Evolutionary conservation across 2,113 vertebrate species (phyloP), one percentile per base, ranked within the genome.

Genomic region (Sarotherodon lohbergeri): DNA sequence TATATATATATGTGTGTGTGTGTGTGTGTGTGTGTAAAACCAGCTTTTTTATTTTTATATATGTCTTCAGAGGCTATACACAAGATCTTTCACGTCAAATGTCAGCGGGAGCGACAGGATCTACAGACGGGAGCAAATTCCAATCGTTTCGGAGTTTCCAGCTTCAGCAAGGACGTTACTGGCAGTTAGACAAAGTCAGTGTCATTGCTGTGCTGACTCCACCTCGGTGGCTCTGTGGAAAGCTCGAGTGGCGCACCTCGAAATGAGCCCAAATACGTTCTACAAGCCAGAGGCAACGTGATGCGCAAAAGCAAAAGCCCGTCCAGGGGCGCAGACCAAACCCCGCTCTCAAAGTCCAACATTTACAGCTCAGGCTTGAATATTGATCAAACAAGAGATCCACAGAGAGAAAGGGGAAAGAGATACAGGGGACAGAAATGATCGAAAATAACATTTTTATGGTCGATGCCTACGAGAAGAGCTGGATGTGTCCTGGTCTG

Each of bases 201-300:
- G 78, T 79, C 87, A 71, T 36, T 81, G 82, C 63, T 59, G 86
- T 8, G 54, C 80, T 46, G 66, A 81, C 92, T 93, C 84, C 87
- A 92, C 85, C 89, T 92, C 80, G 29, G 17, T 11, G 85, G 59
- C 59, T 66, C 63, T 85, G 59, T 71, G 80, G 59, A 81, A 48
- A 88, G 84, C 84, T 86, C 55, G 43, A 85, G 87, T 56, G 86
- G 88, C 88, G 89, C 86, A 89, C 80, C 84, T 88, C 73, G 43
- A 87, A 90, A 87, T 55, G 2, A 54, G 22, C 41, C 29, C 56
- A 88, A 85, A 56, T 76, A 81, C 3, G 57, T 34, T 50, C 24
- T 50, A 32, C 78, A 34, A 52, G 56, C 85, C 46, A 78, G 7
- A 17, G 80, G 76, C 46, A 84, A 61, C 7, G 89, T 17, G 90